phyloP scores from a whole-genome alignment of 2,113 vertebrate species.

The Forbesichthys agassizii region DNA sequence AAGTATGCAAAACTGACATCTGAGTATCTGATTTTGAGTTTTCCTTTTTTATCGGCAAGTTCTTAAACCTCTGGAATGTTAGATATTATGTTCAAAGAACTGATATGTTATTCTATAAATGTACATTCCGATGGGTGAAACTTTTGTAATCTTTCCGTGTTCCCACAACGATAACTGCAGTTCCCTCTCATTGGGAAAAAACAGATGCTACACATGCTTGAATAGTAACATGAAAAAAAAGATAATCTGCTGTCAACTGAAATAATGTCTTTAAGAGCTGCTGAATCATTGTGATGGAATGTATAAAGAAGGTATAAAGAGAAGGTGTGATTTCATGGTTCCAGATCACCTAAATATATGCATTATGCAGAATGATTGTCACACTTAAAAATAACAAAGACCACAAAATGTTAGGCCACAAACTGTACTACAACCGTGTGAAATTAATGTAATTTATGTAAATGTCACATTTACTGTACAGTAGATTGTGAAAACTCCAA shows the following conservation, averaged over 20 bases:
- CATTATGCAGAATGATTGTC: constrained; percentile 36
- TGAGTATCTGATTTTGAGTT: constrained; percentile 30
- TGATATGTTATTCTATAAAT: constrained; percentile 26
- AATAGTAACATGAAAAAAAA: constrained; percentile 54
- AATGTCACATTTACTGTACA: too few species aligned
- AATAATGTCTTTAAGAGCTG: constrained; percentile 62
- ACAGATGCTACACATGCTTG: constrained; percentile 16
- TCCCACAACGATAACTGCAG: constrained; percentile 51
- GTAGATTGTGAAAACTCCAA: too few species aligned
- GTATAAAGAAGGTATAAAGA: constrained; percentile 35
- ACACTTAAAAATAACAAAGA: not conserved
- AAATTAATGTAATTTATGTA: too few species aligned
- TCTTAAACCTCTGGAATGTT: constrained; percentile 27
- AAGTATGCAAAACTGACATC: constrained; percentile 25
- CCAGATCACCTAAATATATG: constrained; percentile 15
- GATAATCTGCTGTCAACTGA: constrained; percentile 58
- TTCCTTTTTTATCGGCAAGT: constrained; percentile 56
- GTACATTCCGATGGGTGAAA: constrained; percentile 28
- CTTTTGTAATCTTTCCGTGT: constrained; percentile 41
- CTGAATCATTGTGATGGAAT: constrained; percentile 55
- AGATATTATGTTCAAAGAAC: constrained; percentile 40
- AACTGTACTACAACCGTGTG: too few species aligned
- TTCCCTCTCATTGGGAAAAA: constrained; percentile 29
- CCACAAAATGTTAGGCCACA: constrained; percentile 2
- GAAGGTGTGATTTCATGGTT: constrained; percentile 28